Conservation (phyloP, 2,888 invertebrate genomes). For the Frankliniella fusca region DNA sequence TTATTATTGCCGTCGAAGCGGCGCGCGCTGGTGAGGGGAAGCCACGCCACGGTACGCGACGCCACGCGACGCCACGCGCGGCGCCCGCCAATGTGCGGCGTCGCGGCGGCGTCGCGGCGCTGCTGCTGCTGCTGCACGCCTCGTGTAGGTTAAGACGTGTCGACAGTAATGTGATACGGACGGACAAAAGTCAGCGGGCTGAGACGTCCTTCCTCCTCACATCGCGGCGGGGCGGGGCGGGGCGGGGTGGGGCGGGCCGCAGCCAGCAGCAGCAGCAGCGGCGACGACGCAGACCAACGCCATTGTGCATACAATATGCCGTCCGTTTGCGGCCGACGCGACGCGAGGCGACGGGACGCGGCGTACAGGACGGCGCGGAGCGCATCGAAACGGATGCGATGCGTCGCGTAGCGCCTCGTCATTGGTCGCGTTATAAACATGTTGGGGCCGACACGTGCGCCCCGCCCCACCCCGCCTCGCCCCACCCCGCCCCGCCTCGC, state of each 20-base stretch:
- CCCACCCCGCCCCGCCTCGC: background rate
- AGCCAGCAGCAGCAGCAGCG: too few species aligned
- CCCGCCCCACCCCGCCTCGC: background rate
- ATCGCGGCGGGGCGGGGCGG: background rate
- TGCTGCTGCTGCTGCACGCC: too few species aligned
- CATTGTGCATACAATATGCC: constrained; percentile 21
- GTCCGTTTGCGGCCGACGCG: background rate
- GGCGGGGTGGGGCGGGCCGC: background rate
- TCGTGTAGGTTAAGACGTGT: background rate
- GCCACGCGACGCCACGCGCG: too few species aligned
- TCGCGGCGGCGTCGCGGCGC: too few species aligned
- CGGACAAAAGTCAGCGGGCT: background rate
- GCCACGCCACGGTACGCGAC: too few species aligned
- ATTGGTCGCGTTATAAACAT: background rate
- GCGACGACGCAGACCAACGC: too few species aligned
- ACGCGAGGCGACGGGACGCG: too few species aligned
- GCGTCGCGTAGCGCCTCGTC: background rate
- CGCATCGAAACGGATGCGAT: background rate
- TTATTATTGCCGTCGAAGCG: background rate
- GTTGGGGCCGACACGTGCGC: background rate
- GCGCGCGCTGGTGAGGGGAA: background rate
- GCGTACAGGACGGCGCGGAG: background rate
- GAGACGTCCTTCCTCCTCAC: background rate
- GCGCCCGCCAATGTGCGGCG: too few species aligned
- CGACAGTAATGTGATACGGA: background rate